A percentile compares a stretch with the other conserved stretches of the same genome.
Conservation (phyloP, 1,140 invertebrate genomes). For the Sesamia nonagrioides region DNA sequence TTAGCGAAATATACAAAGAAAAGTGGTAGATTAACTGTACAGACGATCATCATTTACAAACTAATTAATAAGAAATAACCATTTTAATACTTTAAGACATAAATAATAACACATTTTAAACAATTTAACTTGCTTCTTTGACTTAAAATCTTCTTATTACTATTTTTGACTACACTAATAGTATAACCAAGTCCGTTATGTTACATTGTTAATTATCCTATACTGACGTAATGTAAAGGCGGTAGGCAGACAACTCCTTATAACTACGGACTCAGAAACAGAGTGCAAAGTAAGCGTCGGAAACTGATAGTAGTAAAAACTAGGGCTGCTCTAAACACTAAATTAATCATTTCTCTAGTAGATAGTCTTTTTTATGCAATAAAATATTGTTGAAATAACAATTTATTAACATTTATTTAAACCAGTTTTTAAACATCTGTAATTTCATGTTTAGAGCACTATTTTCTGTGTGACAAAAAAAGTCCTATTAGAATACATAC, state of each 20-base stretch:
- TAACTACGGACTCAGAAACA: slow-evolving; percentile 83
- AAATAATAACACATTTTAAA: slow-evolving; percentile 88
- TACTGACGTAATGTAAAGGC: slow-evolving; percentile 86
- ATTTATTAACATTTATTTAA: neutral
- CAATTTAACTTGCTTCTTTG: slow-evolving; percentile 87
- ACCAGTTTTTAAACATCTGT: neutral
- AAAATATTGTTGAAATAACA: slow-evolving; percentile 1
- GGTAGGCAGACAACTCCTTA: slow-evolving; percentile 86
- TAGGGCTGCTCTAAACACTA: slow-evolving; percentile 52
- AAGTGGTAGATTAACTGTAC: slow-evolving; percentile 73
- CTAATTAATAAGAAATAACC: slow-evolving; percentile 88
- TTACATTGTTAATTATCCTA: slow-evolving; percentile 84
- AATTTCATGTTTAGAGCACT: slow-evolving; percentile 31
- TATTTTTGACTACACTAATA: slow-evolving; percentile 86
- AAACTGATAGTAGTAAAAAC: slow-evolving; percentile 28
- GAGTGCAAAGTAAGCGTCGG: slow-evolving; percentile 66
- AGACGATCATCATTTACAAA: slow-evolving; percentile 84
- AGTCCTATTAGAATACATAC: slow-evolving; percentile 49
- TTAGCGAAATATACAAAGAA: slow-evolving; percentile 60
- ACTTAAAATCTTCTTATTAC: slow-evolving; percentile 86
- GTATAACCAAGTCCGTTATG: slow-evolving; percentile 85
- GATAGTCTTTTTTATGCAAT: neutral
- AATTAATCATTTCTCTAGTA: slow-evolving; percentile 30
- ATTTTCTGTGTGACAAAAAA: slow-evolving; percentile 16
- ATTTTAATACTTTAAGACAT: slow-evolving; percentile 88